Evolutionary conservation across 2,113 vertebrate genomes (phyloP).

Genomic region (Prionailurus viverrinus): DNA sequence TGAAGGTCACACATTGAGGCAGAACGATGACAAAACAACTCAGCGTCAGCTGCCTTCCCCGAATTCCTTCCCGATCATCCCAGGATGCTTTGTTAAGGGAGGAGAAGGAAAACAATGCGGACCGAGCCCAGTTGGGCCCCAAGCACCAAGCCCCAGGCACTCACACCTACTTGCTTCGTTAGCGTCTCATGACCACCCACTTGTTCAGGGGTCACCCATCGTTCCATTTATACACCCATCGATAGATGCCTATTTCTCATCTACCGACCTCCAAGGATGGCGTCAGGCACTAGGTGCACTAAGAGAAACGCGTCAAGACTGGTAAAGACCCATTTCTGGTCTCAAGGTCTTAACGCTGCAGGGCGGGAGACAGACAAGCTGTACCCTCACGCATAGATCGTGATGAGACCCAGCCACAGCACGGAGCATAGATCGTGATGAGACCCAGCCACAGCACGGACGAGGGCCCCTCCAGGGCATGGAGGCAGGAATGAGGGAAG

Average conservation of each 20-base stretch:
- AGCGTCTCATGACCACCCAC: background rate
- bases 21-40: background rate
- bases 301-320: background rate
- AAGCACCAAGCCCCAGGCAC: background rate
- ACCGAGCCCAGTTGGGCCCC: accelerated
- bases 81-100: background rate
- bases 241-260: background rate
- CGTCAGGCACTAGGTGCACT: background rate
- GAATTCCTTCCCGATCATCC: background rate
- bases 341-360: background rate
- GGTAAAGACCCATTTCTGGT: background rate
- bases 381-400: accelerated
- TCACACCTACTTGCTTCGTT: too few species aligned
- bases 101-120: background rate
- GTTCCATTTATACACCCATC: background rate
- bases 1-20: background rate
- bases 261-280: background rate
- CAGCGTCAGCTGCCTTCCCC: background rate
- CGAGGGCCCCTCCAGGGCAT: background rate
- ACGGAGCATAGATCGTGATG: accelerated
- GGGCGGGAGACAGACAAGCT: too few species aligned
- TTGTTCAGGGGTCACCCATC: too few species aligned
- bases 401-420: accelerated
- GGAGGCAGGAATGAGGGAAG: accelerated
- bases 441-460: accelerated